These are phyloP conservation scores for Crossaster papposus DNA, from an alignment of 53 echinoderm and acorn worm species.

Conservation along the genomic window DNA sequence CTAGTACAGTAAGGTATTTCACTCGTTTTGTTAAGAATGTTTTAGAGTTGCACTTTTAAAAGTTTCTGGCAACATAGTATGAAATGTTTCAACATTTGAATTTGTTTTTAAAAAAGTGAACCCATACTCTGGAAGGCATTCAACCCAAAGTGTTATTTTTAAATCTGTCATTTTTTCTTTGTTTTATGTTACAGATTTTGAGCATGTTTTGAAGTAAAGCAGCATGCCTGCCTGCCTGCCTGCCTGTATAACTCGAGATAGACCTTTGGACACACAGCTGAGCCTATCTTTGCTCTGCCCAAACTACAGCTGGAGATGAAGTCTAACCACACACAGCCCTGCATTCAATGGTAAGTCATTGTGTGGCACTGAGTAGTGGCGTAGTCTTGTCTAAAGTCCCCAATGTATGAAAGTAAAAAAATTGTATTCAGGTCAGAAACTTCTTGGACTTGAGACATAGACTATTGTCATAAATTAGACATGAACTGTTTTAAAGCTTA, in stretches of 20 bases:
- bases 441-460: too few relatives aligned
- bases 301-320: conserved; percentile 95
- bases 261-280: conserved; percentile 75
- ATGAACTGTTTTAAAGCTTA: too few relatives aligned
- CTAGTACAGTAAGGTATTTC: conserved; percentile 35
- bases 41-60: too few relatives aligned
- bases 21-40: not conserved
- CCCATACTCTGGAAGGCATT: too few relatives aligned
- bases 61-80: too few relatives aligned
- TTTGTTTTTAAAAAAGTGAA: too few relatives aligned
- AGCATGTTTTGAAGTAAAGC: conserved; percentile 56
- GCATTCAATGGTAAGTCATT: conserved; percentile 41
- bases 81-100: too few relatives aligned
- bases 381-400: not conserved
- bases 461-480: too few relatives aligned
- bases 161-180: not conserved
- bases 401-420: too few relatives aligned
- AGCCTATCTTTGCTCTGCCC: conserved; percentile 94
- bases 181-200: conserved; percentile 55
- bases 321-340: conserved; percentile 77
- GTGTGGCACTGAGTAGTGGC: too few relatives aligned
- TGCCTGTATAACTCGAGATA: conserved; percentile 32
- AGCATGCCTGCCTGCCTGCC: conserved; percentile 24
- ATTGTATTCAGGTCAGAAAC: too few relatives aligned
- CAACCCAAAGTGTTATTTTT: too few relatives aligned